A percentile compares a stretch with the other conserved stretches of the same genome.
Evolutionary conservation across 2,888 invertebrate species (phyloP).

Genomic region (Azorinus chamasolen): DNA sequence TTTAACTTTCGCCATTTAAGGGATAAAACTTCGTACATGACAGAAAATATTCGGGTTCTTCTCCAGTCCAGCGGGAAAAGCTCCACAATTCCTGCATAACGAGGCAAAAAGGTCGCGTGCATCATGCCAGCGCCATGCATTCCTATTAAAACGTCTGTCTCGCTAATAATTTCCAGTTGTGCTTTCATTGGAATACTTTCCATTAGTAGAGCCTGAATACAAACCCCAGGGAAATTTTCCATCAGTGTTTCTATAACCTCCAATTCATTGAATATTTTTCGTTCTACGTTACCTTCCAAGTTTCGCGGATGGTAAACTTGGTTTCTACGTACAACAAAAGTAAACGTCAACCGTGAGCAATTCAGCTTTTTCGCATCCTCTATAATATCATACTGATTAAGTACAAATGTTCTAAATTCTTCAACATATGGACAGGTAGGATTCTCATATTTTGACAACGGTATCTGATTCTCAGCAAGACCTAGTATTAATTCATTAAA

Average conservation of each 20-base stretch:
- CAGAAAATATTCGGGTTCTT: conserved; percentile 47
- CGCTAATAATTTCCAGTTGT: conserved; percentile 72
- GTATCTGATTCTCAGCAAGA: conserved; percentile 40
- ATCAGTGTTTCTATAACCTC: conserved; percentile 63
- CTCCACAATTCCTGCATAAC: conserved; percentile 75
- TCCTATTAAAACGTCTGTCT: conserved; percentile 78
- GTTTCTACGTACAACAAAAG: conserved; percentile 75
- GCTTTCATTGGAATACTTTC: conserved; percentile 73
- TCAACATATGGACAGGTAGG: conserved; percentile 32
- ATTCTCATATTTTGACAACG: conserved; percentile 28
- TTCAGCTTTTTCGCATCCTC: conserved; percentile 54
- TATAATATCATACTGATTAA: conserved; percentile 23
- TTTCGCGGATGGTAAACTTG: conserved; percentile 81
- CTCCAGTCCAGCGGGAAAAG: conserved; percentile 70
- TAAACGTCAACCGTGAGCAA: conserved; percentile 46
- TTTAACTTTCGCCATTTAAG: conserved; percentile 72
- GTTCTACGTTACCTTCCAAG: conserved; percentile 70
- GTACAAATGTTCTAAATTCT: conserved; percentile 46
- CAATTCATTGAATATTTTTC: conserved; percentile 79
- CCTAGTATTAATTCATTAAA: conserved; percentile 40
- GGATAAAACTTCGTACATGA: conserved; percentile 42
- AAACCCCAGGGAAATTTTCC: conserved; percentile 37
- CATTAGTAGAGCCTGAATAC: conserved; percentile 70
- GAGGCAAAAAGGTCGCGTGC: conserved; percentile 76
- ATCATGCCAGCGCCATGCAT: conserved; percentile 84